Percentiles rank a stretch among this genome's conserved stretches.
Evolutionary conservation across 2,797 vertebrate species (phyloP).

Genomic region (Lacerta bilineata): DNA sequence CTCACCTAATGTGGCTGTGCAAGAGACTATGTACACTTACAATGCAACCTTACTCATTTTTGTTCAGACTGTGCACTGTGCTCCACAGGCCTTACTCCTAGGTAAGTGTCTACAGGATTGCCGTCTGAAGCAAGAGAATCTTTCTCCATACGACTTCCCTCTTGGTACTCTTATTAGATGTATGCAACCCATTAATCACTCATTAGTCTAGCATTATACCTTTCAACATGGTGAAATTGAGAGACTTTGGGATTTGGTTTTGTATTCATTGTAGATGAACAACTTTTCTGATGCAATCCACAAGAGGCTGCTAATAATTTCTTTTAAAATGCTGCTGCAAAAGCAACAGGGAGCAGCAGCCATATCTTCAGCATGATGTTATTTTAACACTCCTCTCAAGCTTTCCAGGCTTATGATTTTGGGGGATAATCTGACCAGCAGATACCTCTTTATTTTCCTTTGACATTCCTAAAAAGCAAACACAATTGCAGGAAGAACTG

Average conservation of each 20-base stretch:
- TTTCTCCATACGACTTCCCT: neutral
- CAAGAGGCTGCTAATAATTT: neutral
- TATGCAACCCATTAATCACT: neutral
- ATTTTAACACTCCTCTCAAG: neutral
- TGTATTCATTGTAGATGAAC: neutral
- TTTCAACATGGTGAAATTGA: neutral
- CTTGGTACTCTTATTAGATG: neutral
- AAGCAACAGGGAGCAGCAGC: neutral
- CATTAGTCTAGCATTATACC: neutral
- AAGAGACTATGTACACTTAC: neutral
- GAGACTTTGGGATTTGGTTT: neutral
- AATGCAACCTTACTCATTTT: neutral
- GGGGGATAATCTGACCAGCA: neutral
- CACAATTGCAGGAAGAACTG: conserved; percentile 30
- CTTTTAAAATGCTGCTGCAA: neutral
- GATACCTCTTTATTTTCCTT: conserved; percentile 16
- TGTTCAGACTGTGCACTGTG: neutral
- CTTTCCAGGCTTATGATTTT: neutral
- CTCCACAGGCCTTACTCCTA: neutral
- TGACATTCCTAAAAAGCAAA: conserved; percentile 41
- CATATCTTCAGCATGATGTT: neutral
- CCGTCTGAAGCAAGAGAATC: neutral
- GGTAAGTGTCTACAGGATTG: neutral
- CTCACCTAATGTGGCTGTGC: neutral
- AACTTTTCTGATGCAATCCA: neutral